phyloP scores from a whole-genome alignment of 2,888 invertebrate genomes.

The Strigamia transsilvanica region DNA sequence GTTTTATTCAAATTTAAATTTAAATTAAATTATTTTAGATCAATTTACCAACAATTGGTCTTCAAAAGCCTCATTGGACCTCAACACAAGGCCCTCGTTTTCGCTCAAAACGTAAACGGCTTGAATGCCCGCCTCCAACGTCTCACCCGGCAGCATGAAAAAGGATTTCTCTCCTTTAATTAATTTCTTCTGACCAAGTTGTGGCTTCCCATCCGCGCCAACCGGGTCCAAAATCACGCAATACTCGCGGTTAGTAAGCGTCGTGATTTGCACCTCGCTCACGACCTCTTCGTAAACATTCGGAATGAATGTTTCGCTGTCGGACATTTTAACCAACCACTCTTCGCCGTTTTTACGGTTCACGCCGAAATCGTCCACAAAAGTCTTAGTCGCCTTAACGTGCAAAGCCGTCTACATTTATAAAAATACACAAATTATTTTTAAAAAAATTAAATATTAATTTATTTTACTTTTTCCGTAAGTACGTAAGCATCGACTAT shows the following conservation, averaged over 20 bases:
- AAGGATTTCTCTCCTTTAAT: constrained; percentile 67
- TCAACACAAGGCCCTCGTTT: constrained; percentile 66
- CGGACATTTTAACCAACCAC: constrained; percentile 66
- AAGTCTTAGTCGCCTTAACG: constrained; percentile 65
- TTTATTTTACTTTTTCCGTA: constrained; percentile 65
- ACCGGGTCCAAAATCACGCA: constrained; percentile 67
- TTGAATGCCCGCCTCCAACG: constrained; percentile 66
- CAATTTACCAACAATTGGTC: constrained; percentile 58
- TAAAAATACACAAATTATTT: not conserved
- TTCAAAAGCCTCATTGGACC: constrained; percentile 64
- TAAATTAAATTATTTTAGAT: not conserved
- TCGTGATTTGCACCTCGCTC: constrained; percentile 65
- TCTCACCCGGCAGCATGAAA: constrained; percentile 67
- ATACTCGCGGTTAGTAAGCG: constrained; percentile 67
- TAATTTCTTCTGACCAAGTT: constrained; percentile 66
- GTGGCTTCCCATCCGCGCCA: constrained; percentile 62
- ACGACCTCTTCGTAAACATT: constrained; percentile 67
- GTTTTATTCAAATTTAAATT: not conserved
- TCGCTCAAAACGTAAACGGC: constrained; percentile 66
- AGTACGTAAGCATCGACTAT: constrained; percentile 66
- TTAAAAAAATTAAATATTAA: too few relatives aligned
- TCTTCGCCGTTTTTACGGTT: constrained; percentile 67
- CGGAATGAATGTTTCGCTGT: constrained; percentile 68
- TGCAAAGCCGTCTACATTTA: constrained; percentile 65
- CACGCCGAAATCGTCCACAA: constrained; percentile 65